Conservation (phyloP, 2,888 invertebrate species). For the Xestia rhomboidea region DNA sequence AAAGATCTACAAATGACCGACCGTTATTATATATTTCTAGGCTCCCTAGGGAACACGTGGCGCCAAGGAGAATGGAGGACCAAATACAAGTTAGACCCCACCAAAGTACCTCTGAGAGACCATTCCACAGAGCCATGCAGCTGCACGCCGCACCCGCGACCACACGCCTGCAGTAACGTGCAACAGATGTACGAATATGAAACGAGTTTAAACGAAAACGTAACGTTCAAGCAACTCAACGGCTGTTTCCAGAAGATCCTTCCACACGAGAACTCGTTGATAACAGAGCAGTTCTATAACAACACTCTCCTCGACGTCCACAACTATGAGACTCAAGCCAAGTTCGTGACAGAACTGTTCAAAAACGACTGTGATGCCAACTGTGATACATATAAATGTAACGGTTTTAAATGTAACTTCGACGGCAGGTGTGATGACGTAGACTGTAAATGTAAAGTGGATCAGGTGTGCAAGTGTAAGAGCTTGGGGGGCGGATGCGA, state of each 20-base stretch:
- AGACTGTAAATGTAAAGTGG: constrained; percentile 45
- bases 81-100: constrained; percentile 82
- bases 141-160: constrained; percentile 63
- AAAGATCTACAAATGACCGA: neutral
- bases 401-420: constrained; percentile 8
- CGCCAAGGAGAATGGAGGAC: constrained; percentile 93
- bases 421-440: constrained; percentile 2
- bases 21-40: constrained; percentile 70
- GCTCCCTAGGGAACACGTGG: constrained; percentile 95
- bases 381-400: constrained; percentile 56
- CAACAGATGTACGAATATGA: constrained; percentile 52
- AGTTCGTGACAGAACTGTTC: constrained; percentile 84
- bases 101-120: constrained; percentile 77
- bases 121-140: constrained; percentile 72
- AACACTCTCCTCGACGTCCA: constrained; percentile 75
- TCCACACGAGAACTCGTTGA: constrained; percentile 78
- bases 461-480: constrained; percentile 26
- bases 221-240: constrained; percentile 71
- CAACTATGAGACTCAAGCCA: constrained; percentile 83
- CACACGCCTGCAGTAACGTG: constrained; percentile 27
- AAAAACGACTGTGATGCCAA: constrained; percentile 66
- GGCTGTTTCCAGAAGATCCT: constrained; percentile 76
- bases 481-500: constrained; percentile 67
- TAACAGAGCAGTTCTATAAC: constrained; percentile 85
- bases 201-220: constrained; percentile 56